Evolutionary conservation across 2,797 vertebrate genomes (phyloP).

Genomic region (Simalia tracyae): DNA sequence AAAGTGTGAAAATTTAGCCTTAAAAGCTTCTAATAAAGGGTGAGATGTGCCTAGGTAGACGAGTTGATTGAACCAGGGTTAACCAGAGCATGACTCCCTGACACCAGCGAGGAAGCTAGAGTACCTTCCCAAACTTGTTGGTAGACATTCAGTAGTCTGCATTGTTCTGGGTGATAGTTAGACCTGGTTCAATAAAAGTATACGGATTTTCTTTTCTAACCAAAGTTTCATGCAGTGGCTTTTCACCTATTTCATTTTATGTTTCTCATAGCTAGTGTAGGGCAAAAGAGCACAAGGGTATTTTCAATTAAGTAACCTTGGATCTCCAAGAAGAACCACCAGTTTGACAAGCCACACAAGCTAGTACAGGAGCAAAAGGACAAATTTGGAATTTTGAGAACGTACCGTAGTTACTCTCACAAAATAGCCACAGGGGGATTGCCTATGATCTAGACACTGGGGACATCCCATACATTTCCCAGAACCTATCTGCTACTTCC

Average conservation of each 20-base stretch:
- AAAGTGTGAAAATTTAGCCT: not conserved
- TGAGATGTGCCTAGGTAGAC: not conserved
- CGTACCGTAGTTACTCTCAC: not conserved
- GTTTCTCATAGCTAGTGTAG: not conserved
- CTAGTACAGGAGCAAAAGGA: not conserved
- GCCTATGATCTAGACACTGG: not conserved
- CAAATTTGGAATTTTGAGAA: not conserved
- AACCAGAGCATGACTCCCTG: not conserved
- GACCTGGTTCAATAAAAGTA: not conserved
- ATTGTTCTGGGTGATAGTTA: not conserved
- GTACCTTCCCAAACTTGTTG: not conserved
- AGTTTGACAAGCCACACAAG: not conserved
- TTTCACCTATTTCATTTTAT: not conserved
- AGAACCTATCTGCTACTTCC: not conserved
- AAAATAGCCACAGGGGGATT: not conserved
- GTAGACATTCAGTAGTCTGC: not conserved
- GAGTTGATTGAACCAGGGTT: not conserved
- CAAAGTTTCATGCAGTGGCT: not conserved
- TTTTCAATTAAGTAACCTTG: not conserved
- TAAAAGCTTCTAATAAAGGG: not conserved
- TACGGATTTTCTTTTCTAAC: not conserved
- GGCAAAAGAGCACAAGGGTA: not conserved
- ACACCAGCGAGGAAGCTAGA: not conserved
- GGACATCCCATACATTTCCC: not conserved
- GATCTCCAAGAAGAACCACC: not conserved